These are phyloP conservation scores for Temnopleurus reevesii DNA, from an alignment of 53 echinoderm and acorn worm species.

Conservation along the genomic window DNA sequence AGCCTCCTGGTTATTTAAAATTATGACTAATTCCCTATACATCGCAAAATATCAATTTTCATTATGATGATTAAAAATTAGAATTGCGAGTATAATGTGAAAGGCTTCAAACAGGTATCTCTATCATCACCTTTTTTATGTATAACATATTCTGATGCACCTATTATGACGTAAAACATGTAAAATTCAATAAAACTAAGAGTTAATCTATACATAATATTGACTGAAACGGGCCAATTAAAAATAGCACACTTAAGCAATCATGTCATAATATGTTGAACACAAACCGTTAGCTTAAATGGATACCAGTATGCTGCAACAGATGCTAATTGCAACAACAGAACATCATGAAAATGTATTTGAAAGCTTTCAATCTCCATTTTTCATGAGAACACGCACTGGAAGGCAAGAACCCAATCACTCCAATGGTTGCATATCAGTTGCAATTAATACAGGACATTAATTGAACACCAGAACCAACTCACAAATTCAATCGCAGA, in stretches of 20 bases:
- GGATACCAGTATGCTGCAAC: too few species aligned
- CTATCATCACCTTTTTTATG: too few species aligned
- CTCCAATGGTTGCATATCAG: not conserved
- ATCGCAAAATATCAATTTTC: too few species aligned
- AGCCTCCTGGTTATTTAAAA: too few species aligned
- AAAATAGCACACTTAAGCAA: not conserved
- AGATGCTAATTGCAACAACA: too few species aligned
- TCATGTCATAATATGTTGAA: not conserved
- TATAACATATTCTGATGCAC: not conserved
- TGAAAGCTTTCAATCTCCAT: not conserved
- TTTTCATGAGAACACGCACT: not conserved
- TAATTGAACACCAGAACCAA: not conserved
- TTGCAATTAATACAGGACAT: slow-evolving; percentile 13
- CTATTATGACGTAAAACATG: not conserved
- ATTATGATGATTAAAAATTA: too few species aligned
- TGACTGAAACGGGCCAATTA: not conserved
- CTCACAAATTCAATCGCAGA: not conserved
- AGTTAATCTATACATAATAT: not conserved
- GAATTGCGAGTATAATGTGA: too few species aligned
- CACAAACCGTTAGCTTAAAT: too few species aligned
- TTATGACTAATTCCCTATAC: too few species aligned
- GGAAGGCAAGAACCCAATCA: not conserved
- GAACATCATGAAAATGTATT: not conserved
- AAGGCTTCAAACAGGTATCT: too few species aligned
- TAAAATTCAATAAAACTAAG: not conserved